Evolutionary conservation across 2,888 invertebrate species (phyloP), one percentile per base, ranked within the genome.

Genomic region (Synergus laeviventris): DNA sequence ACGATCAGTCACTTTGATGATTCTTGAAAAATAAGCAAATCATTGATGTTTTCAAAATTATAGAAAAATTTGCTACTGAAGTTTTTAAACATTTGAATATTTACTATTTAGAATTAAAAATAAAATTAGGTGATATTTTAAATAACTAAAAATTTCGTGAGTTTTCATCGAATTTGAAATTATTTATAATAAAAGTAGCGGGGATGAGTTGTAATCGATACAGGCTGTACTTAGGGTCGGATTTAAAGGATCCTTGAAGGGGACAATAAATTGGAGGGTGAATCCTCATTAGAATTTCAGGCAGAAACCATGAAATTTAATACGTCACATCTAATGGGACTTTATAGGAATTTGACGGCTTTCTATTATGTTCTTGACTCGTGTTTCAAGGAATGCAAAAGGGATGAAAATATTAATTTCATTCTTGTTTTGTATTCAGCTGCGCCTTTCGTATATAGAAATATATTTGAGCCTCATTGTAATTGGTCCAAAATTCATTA

Each of bases 231-330:
- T 66, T n/a, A 66, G 45, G 66, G 24, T 8, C n/a, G 70, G 70
- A 36, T 5, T 49, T 18, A 49, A 36, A 16, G 31, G 49, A 16
- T 49, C 31, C 2, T 3, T 70, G 24, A 36, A 49, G n/a, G 49
- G 49, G 11, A 70, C 49, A 16, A 70, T 70, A 70, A 70, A 70
- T 49, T 70, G 8, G 36, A 49, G 49, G 70, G 70, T 70, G 49
- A 49, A 70, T 36, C n/a, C 45, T 54, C 18, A 49, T 70, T 70
- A 70, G 49, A 49, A 70, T 49, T 70, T 70, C n/a, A 49, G 18
- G 31, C 49, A 3, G 49, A 70, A 31, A 31, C 49, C 70, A 49
- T 70, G 70, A 70, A 49, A 70, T 49, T 70, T 49, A 70, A 70
- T 49, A 70, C 49, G 49, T 70, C n/a, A 49, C 70, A 36, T 31